Evolutionary conservation across 2,797 vertebrate species (phyloP), one percentile per base, ranked within the genome.

Genomic region (Etheostoma nigrum): DNA sequence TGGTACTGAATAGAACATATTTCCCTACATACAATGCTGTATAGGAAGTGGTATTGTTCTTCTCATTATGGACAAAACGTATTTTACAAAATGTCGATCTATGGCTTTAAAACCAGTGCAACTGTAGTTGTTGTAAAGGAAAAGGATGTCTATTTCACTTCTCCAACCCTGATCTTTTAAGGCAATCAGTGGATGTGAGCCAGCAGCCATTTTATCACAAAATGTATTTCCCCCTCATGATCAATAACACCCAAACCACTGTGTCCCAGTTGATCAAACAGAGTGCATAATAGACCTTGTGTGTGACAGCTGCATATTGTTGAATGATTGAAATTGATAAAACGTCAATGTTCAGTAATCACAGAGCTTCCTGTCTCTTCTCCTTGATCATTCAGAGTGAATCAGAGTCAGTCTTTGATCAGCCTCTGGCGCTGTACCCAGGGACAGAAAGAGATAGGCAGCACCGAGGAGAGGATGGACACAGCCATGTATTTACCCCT

Each of bases 341-440:
- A 77, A 73, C 67, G 79, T 91, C 91, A 87, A 87, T 90, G 87
- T 89, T 90, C 86, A 77, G 89, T 86, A 90, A 92, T 92, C 91
- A 90, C 91, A 88, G 83, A 74, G 89, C 90, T 83, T 76, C 71
- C 86, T 80, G 91, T 90, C 86, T 93, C 83, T 71, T 84, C 86
- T 83, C 81, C 89, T 93, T 93, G 92, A 94, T 93, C 88, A 86
- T 78, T 88, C 86, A 72, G 75, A 88, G 78, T 54, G 89, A 91
- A 89, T 92, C 91, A 87, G 83, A 86, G 87, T 63, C 73, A 68
- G 86, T 65, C 93, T 94, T 94, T 94, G 93, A 94, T 94, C 91
- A 91, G 86, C 67, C 79, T 61, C 88, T 84, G 88, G 85, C 81
- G 30, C 87, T 61, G 70, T 53, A 90, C 75, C 88, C 78, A 27